phyloP scores from a whole-genome alignment of 2,888 invertebrate species.

The Myathropa florea region DNA sequence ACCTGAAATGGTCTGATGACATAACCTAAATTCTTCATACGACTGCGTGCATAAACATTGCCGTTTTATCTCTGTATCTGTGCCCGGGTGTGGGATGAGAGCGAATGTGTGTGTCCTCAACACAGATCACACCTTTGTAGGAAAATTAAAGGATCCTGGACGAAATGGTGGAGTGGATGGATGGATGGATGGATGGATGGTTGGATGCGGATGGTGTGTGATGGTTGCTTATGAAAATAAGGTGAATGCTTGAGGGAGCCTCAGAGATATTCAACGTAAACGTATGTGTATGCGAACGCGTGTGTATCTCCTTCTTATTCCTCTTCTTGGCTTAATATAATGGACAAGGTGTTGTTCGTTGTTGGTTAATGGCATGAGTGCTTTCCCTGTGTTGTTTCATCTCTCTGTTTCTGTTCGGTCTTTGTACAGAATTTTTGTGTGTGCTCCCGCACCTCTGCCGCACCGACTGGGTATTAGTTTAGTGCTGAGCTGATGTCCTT shows the following conservation, averaged over 20 bases:
- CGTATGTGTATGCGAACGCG: constrained; percentile 8
- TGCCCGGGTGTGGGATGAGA: background rate
- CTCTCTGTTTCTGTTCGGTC: no score
- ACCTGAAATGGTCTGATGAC: constrained; percentile 71
- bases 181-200: background rate
- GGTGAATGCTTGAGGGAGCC: constrained; percentile 56
- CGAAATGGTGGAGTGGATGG: constrained; percentile 1
- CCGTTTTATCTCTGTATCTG: constrained; percentile 37
- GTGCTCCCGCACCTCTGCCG: background rate
- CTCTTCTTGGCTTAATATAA: constrained; percentile 49
- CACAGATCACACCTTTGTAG: constrained; percentile 63
- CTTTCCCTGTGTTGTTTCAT: constrained; percentile 34
- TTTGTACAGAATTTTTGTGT: background rate
- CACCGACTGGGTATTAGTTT: constrained; percentile 43
- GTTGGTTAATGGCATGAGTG: constrained; percentile 66
- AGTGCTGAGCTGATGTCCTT: constrained; percentile 60
- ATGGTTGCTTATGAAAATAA: constrained; percentile 62
- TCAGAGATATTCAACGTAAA: constrained; percentile 1
- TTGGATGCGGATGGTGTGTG: background rate
- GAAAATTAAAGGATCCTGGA: constrained; percentile 50
- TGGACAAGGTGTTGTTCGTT: constrained; percentile 68
- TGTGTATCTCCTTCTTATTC: constrained; percentile 18
- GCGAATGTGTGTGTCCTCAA: constrained; percentile 30
- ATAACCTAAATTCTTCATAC: constrained; percentile 71
- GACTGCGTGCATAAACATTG: constrained; percentile 71